Conservation (phyloP, 2,797 vertebrate genomes). For the Chelonia mydas region DNA sequence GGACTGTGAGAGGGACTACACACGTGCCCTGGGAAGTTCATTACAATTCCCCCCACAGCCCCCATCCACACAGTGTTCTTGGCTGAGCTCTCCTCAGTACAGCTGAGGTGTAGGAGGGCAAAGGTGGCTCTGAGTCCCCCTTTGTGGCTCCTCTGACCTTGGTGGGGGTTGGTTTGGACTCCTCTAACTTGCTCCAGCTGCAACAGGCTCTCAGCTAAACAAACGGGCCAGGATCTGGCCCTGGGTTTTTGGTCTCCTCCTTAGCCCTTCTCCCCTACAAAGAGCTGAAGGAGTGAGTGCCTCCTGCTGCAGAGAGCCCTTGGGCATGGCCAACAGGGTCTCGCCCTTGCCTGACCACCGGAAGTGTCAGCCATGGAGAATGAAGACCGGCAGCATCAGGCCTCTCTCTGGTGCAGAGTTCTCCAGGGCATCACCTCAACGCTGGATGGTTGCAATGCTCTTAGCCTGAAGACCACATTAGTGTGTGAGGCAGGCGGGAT, state of each 20-base stretch:
- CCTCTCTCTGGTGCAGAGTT: neutral
- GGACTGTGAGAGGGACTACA: neutral
- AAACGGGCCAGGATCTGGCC: neutral
- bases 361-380: neutral
- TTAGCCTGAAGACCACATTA: neutral
- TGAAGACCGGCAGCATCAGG: neutral
- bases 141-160: neutral
- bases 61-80: neutral
- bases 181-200: neutral
- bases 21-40: neutral
- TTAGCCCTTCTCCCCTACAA: neutral
- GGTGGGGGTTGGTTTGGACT: neutral
- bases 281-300: neutral
- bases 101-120: neutral
- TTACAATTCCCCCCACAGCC: neutral
- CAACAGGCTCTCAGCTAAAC: neutral
- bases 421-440: neutral
- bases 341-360: neutral
- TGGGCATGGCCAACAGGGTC: neutral
- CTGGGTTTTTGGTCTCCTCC: neutral
- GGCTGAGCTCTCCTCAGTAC: too few species aligned
- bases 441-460: neutral
- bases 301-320: neutral
- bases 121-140: neutral
- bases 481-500: accelerated